phyloP scores from a whole-genome alignment of 2,113 vertebrate genomes.

The Coptodon bakossiorum region DNA sequence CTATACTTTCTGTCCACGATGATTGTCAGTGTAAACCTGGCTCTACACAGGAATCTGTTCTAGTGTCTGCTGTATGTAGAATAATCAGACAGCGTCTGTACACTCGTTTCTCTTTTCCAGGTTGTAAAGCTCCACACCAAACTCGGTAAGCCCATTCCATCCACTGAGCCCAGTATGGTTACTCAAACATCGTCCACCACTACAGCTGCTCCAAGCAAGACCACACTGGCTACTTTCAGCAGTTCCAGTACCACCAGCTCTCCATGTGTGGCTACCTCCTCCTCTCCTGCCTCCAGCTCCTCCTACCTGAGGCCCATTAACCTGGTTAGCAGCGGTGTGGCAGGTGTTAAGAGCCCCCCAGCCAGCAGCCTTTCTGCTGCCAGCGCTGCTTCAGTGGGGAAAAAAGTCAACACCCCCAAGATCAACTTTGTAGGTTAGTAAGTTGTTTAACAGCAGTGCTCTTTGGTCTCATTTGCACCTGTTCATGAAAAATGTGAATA shows the following conservation, averaged over 20 bases:
- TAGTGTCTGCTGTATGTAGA: neutral
- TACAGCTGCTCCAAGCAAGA: constrained; percentile 81
- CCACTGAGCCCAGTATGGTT: constrained; percentile 93
- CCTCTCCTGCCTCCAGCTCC: constrained; percentile 55
- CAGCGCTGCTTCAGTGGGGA: constrained; percentile 71
- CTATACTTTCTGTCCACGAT: accelerated
- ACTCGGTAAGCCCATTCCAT: constrained; percentile 97
- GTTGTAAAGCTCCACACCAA: constrained; percentile 98
- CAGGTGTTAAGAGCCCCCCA: constrained; percentile 55
- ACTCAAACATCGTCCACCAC: constrained; percentile 81
- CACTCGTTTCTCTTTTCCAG: constrained; percentile 57
- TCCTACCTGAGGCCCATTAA: constrained; percentile 71
- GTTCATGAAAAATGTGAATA: neutral
- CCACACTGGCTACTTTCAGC: constrained; percentile 73
- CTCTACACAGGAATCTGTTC: neutral
- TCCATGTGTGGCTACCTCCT: constrained; percentile 29
- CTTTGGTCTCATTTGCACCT: neutral
- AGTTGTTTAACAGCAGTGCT: neutral
- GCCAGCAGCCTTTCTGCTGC: constrained; percentile 41
- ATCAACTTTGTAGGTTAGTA: constrained; percentile 97
- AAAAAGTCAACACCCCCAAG: constrained; percentile 92
- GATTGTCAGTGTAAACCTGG: neutral
- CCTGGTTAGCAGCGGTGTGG: constrained; percentile 69
- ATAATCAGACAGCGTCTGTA: neutral
- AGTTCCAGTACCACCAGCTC: constrained; percentile 76